phyloP scores from a whole-genome alignment of 2,113 vertebrate genomes.

The Alaudala cheleensis region DNA sequence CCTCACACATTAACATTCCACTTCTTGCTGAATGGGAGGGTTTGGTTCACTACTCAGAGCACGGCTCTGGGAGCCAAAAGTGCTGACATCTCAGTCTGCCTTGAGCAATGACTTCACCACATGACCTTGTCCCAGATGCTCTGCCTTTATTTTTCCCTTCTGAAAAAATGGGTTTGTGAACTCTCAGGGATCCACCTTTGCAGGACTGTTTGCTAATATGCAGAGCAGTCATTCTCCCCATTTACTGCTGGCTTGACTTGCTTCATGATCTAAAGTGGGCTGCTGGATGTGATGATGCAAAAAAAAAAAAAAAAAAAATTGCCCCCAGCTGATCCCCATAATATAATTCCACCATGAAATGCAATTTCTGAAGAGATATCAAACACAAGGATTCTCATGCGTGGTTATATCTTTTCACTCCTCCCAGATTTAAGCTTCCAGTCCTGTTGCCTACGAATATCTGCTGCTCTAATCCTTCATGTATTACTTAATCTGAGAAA shows the following conservation, averaged over 20 bases:
- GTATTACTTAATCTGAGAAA: not conserved
- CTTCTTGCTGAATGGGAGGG: constrained; percentile 11
- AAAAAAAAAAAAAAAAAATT: not conserved
- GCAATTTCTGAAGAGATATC: not conserved
- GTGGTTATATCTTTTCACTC: not conserved
- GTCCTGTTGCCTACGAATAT: not conserved
- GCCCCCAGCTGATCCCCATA: not conserved
- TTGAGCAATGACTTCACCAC: not conserved
- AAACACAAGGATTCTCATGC: not conserved
- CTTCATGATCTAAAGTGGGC: not conserved
- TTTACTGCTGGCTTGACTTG: constrained; percentile 1
- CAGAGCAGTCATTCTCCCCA: not conserved
- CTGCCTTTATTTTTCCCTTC: not conserved
- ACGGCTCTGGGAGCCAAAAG: not conserved
- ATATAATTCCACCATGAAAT: constrained; percentile 19
- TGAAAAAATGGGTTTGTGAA: not conserved
- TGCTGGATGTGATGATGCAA: constrained; percentile 1
- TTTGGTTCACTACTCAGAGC: constrained; percentile 38
- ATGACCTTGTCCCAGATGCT: constrained; percentile 21
- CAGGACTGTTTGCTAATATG: not conserved
- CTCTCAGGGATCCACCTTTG: not conserved
- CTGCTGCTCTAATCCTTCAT: constrained; percentile 17
- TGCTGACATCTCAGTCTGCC: constrained; percentile 26
- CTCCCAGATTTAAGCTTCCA: not conserved
- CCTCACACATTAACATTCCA: not conserved